These are phyloP conservation scores for Halcyon leucocephala DNA, from an alignment of 2,797 vertebrate genomes.

Conservation along the genomic window DNA sequence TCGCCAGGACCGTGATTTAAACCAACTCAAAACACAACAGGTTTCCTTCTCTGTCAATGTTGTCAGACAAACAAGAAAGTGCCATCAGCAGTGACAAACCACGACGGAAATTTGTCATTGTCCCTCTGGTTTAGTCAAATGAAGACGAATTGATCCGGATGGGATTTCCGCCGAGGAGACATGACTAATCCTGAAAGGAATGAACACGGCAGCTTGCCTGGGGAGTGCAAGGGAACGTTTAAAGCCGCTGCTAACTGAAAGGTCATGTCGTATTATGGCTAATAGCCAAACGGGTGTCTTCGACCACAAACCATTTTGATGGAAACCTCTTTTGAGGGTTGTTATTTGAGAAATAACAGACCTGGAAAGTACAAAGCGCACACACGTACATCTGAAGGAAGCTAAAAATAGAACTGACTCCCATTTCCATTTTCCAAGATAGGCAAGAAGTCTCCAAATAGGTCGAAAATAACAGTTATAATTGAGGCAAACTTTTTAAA, in stretches of 20 bases:
- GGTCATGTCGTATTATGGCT: neutral
- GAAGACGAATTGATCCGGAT: neutral
- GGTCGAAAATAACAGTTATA: neutral
- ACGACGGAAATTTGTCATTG: neutral
- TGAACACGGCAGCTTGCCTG: neutral
- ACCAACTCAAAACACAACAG: neutral
- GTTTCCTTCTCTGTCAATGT: neutral
- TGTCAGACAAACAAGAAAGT: neutral
- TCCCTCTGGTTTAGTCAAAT: neutral
- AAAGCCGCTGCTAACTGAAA: neutral
- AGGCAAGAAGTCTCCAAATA: neutral
- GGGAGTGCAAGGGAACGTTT: neutral
- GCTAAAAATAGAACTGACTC: neutral
- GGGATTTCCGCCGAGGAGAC: slow-evolving; percentile 21
- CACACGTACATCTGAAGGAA: neutral
- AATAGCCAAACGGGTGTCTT: neutral
- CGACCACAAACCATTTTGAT: neutral
- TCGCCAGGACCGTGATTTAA: neutral
- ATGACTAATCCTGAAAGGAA: neutral
- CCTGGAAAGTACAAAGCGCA: neutral
- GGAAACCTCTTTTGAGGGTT: neutral
- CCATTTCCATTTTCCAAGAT: neutral
- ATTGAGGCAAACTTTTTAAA: neutral
- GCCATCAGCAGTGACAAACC: neutral
- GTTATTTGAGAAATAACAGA: neutral